Conservation (phyloP, 2,888 invertebrate genomes). For the Clostera curtula region DNA sequence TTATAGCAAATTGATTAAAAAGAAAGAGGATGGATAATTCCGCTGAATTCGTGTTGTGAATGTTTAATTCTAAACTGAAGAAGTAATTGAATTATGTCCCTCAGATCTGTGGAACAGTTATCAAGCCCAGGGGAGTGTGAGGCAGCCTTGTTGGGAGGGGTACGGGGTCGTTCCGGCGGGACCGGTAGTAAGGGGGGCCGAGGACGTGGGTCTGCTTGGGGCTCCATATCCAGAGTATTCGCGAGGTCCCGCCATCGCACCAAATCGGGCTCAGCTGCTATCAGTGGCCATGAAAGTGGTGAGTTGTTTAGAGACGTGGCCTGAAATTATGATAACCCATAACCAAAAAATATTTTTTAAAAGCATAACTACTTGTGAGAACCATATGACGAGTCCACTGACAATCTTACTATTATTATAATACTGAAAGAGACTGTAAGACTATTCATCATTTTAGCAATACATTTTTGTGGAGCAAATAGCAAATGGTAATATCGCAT, state of each 20-base stretch:
- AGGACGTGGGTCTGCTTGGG: constrained; percentile 88
- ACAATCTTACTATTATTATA: no score
- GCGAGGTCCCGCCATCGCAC: constrained; percentile 89
- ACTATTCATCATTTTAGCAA: no score
- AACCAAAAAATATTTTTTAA: no score
- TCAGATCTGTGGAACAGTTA: constrained; percentile 87
- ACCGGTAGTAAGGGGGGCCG: constrained; percentile 58
- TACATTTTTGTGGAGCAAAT: no score
- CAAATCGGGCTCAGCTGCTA: constrained; percentile 78
- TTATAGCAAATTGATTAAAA: no score
- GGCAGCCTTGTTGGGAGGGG: constrained; percentile 69
- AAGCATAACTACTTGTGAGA: no score
- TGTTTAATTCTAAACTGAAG: background rate
- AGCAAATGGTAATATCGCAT: no score
- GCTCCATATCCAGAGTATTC: constrained; percentile 92
- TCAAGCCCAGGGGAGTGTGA: constrained; percentile 85
- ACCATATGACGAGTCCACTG: no score
- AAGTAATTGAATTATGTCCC: background rate
- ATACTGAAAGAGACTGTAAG: no score
- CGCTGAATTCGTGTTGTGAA: no score
- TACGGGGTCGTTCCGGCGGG: constrained; percentile 53
- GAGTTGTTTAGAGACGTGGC: constrained; percentile 20
- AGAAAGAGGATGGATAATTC: no score
- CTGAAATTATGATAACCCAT: no score
- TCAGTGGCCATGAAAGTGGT: constrained; percentile 81